Percentiles rank a stretch among this genome's conserved stretches.
Evolutionary conservation across 1,140 invertebrate species (phyloP).

Genomic region (Schlechtendalia chinensis): DNA sequence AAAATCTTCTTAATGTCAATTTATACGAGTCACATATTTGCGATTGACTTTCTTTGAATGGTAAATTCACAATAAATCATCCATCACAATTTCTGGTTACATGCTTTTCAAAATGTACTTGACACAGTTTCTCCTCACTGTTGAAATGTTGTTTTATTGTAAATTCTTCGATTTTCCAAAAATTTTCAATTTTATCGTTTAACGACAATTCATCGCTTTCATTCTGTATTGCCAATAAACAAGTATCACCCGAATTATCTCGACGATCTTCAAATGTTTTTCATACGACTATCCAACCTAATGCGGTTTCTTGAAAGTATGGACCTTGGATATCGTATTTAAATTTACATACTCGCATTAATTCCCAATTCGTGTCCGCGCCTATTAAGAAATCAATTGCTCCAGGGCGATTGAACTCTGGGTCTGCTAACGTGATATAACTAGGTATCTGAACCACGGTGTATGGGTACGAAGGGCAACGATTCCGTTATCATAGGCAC

Average conservation of each 20-base stretch:
- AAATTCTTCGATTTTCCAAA: constrained; percentile 18
- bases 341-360: not conserved
- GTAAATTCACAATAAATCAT: constrained; percentile 40
- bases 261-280: not conserved
- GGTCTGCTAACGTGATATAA: constrained; percentile 15
- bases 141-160: not conserved
- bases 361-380: not conserved
- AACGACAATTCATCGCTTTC: too few relatives aligned
- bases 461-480: not conserved
- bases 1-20: constrained; percentile 6
- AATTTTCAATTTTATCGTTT: constrained; percentile 14
- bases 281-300: constrained; percentile 17
- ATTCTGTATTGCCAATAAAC: not conserved
- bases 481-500: not conserved
- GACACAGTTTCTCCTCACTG: constrained; percentile 33
- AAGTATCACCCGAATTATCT: not conserved
- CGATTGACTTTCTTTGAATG: constrained; percentile 20
- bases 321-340: not conserved
- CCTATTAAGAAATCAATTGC: constrained; percentile 8
- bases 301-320: constrained; percentile 6
- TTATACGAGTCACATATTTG: constrained; percentile 33
- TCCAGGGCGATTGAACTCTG: constrained; percentile 20
- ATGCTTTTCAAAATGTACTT: constrained; percentile 19
- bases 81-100: constrained; percentile 30
- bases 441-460: not conserved